phyloP scores from a whole-genome alignment of 2,888 invertebrate genomes.

The Ectropis crepuscularia region DNA sequence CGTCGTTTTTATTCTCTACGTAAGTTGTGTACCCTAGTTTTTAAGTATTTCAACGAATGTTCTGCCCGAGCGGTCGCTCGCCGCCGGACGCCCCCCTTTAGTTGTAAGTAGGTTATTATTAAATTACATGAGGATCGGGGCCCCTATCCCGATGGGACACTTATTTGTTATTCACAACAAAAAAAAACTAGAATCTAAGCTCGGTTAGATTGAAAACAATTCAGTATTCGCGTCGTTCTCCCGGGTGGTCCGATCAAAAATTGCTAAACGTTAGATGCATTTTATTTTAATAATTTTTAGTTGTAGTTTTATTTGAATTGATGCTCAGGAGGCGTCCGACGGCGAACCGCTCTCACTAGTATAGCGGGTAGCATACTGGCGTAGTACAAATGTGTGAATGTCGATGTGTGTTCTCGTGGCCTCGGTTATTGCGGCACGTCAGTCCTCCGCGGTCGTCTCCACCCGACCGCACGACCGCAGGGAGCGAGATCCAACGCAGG shows the following conservation, averaged over 20 bases:
- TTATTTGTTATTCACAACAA: constrained; percentile 51
- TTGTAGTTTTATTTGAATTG: constrained; percentile 58
- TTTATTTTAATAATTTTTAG: constrained; percentile 58
- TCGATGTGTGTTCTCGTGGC: constrained; percentile 46
- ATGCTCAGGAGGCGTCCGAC: constrained; percentile 63
- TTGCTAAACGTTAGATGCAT: constrained; percentile 63
- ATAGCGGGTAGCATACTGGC: constrained; percentile 78
- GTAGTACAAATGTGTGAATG: constrained; percentile 80
- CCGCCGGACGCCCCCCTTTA: constrained; percentile 64
- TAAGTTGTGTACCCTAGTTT: constrained; percentile 62
- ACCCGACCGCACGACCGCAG: no score
- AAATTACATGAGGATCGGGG: constrained; percentile 52
- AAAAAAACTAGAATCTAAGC: constrained; percentile 58
- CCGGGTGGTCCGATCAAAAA: constrained; percentile 59
- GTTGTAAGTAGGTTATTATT: constrained; percentile 68
- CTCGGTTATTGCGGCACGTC: constrained; percentile 48
- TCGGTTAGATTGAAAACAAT: constrained; percentile 45
- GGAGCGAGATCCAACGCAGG: constrained; percentile 19
- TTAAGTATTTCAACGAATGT: constrained; percentile 58
- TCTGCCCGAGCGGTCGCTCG: constrained; percentile 48
- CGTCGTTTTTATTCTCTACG: constrained; percentile 48
- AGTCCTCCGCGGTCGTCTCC: constrained; percentile 11
- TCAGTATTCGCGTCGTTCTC: constrained; percentile 63
- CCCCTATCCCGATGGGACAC: constrained; percentile 31
- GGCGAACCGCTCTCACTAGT: constrained; percentile 54